phyloP scores from a whole-genome alignment of 2,113 vertebrate species.

The Mirza zaza region DNA sequence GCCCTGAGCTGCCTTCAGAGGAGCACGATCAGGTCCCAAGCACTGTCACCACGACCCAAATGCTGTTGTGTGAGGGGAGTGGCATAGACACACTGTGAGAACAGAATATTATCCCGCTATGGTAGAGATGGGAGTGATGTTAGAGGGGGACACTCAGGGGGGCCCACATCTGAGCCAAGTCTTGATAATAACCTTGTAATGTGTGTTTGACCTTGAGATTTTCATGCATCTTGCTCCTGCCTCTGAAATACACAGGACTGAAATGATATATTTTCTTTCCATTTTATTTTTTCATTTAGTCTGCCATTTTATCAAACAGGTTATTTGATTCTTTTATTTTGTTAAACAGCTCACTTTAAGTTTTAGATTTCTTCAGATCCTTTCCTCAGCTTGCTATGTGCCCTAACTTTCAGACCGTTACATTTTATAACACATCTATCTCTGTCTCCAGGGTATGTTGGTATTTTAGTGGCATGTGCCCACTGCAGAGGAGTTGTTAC shows the following conservation, averaged over 20 bases:
- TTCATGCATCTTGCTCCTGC: neutral
- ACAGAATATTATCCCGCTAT: rapidly evolving
- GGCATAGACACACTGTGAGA: neutral
- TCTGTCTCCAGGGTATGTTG: neutral
- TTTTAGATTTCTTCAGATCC: neutral
- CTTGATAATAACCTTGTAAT: neutral
- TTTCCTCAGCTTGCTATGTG: neutral
- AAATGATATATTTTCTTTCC: neutral
- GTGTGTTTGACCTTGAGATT: neutral
- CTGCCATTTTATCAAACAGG: neutral
- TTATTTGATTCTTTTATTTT: neutral
- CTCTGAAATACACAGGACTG: neutral
- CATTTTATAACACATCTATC: neutral
- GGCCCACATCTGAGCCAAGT: neutral
- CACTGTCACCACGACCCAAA: neutral
- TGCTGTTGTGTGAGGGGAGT: neutral
- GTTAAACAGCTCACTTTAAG: neutral
- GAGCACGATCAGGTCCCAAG: neutral
- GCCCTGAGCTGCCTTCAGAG: neutral
- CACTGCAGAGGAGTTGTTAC: neutral
- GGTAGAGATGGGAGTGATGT: neutral
- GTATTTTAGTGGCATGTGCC: neutral
- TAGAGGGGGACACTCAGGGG: neutral
- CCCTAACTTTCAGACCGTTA: neutral
- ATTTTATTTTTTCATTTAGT: neutral